These are phyloP conservation scores for Thamnophis sirtalis DNA, from an alignment of 2,113 vertebrate genomes.

Conservation along the genomic window DNA sequence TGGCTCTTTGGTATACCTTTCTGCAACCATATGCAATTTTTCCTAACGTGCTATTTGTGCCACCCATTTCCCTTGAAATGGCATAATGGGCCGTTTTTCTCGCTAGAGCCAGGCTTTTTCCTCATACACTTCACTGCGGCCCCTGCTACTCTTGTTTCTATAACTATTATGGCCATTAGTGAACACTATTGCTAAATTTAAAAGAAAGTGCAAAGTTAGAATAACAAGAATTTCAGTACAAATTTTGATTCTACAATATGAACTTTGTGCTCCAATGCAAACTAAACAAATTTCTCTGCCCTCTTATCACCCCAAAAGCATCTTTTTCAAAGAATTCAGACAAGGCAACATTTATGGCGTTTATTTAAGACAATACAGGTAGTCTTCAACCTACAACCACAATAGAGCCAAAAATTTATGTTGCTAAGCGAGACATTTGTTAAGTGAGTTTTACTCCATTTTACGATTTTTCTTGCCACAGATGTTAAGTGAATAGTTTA, in stretches of 20 bases:
- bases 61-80: background rate
- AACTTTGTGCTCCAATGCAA: background rate
- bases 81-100: background rate
- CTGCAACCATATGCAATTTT: background rate
- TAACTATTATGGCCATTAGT: background rate
- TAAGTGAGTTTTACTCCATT: too few species aligned
- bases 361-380: too few species aligned
- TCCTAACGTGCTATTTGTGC: background rate
- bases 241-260: background rate
- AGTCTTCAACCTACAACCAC: too few species aligned
- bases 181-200: background rate
- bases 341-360: too few species aligned
- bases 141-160: background rate
- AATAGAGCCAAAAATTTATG: too few species aligned
- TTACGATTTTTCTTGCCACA: too few species aligned
- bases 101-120: background rate
- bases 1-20: background rate
- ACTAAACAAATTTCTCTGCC: background rate
- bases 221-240: background rate
- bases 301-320: background rate
- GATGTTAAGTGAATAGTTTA: too few species aligned
- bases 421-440: too few species aligned
- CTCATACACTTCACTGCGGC: background rate
- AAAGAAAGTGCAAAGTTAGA: background rate
- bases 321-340: background rate